These are phyloP conservation scores for Pseudomyrmex cubaensis DNA, from an alignment of 1,140 invertebrate genomes.

Conservation along the genomic window DNA sequence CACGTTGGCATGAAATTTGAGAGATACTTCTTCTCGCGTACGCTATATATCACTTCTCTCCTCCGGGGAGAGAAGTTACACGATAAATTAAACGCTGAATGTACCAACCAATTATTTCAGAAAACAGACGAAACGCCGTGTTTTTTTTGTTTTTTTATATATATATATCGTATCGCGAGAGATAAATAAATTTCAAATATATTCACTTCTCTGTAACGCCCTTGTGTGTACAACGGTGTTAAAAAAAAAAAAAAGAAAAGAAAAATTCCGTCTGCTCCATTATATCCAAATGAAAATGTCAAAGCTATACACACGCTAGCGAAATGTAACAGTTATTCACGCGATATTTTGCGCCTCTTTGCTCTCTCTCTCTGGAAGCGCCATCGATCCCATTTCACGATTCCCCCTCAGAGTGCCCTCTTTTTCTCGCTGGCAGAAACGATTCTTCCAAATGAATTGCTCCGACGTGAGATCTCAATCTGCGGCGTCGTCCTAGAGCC, in stretches of 20 bases:
- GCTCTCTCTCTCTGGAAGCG: neutral
- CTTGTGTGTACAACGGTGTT: neutral
- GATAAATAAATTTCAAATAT: too few relatives aligned
- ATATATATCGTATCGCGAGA: too few relatives aligned
- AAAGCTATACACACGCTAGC: neutral
- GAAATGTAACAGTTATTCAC: neutral
- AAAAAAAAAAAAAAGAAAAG: neutral
- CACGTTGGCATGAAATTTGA: constrained; percentile 18
- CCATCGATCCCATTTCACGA: neutral
- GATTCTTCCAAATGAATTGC: constrained; percentile 79
- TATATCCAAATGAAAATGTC: neutral
- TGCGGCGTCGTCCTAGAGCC: constrained; percentile 12
- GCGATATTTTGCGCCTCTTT: neutral
- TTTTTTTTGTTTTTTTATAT: neutral
- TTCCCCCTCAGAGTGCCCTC: neutral
- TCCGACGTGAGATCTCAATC: constrained; percentile 73
- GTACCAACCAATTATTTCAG: neutral
- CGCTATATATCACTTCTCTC: too few relatives aligned
- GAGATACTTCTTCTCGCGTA: constrained; percentile 11
- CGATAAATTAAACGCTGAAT: constrained; percentile 1
- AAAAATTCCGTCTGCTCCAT: neutral
- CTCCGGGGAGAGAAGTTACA: neutral
- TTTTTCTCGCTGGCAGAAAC: neutral
- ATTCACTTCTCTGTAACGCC: too few relatives aligned
- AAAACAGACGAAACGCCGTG: neutral